Evolutionary conservation across 2,888 invertebrate species (phyloP).

Genomic region (Sipha maydis): DNA sequence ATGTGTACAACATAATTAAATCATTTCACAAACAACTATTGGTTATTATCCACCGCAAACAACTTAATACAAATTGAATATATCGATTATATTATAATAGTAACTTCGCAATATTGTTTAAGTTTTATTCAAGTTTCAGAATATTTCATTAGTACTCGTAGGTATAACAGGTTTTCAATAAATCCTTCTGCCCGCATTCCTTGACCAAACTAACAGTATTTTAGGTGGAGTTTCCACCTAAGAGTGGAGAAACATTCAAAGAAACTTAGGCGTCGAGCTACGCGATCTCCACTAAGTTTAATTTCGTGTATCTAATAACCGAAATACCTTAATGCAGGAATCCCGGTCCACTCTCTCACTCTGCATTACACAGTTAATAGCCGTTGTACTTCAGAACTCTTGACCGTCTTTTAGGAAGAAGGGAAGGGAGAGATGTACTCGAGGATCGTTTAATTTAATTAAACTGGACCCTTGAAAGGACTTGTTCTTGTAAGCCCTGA

Average conservation of each 20-base stretch:
- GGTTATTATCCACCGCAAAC: no score
- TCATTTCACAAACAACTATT: background rate
- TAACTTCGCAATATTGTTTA: conserved; percentile 16
- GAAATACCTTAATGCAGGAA: conserved; percentile 60
- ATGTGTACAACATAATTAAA: background rate
- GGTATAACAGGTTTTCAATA: conserved; percentile 50
- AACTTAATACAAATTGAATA: background rate
- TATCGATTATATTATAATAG: conserved; percentile 9
- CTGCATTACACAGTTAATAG: conserved; percentile 60
- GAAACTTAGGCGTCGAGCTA: conserved; percentile 58
- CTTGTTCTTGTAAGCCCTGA: conserved; percentile 51
- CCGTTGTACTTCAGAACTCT: conserved; percentile 58
- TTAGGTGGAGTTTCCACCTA: conserved; percentile 41
- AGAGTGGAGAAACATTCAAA: conserved; percentile 40
- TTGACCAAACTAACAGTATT: conserved; percentile 49
- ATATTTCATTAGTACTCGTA: conserved; percentile 1
- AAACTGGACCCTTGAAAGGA: conserved; percentile 60
- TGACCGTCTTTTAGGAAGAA: conserved; percentile 52
- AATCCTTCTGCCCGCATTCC: conserved; percentile 22
- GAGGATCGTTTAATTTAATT: conserved; percentile 60
- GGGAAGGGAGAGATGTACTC: background rate
- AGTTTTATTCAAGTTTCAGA: conserved; percentile 7
- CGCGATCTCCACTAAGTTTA: conserved; percentile 47
- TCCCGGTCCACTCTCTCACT: conserved; percentile 34
- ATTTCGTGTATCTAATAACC: conserved; percentile 62